Base-by-base conservation (phyloP, 53 echinoderm and acorn worm genomes). In the Echinarachnius parma region DNA sequence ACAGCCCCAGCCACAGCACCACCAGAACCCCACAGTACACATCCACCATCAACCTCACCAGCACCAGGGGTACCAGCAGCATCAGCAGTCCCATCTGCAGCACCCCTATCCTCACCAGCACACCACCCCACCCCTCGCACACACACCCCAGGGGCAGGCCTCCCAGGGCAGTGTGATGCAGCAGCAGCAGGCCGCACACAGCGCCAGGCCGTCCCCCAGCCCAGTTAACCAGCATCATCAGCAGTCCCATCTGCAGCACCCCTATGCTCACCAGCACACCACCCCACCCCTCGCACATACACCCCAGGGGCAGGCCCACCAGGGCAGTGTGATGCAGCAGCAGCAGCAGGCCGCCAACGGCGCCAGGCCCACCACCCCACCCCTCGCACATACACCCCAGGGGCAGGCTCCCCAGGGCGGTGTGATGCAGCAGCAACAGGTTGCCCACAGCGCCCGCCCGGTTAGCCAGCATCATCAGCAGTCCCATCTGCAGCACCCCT, bases 121-220 rank as follows among this genome's bases (percentile, higher is more conserved):
- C n/a, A n/a, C n/a, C n/a, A 89, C 83, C 29, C 84, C 83, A 9
- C 83, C 89, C 27, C 88, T 44, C 13, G 37, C 74, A 25, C 74
- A 72, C 57, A 56, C 74, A 55, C 74, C 55, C 24, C 74, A 72
- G 74, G 74, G 74, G 13, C 74, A 55, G 37, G n/a, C n/a, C n/a
- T n/a, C n/a, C n/a, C n/a, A n/a, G n/a, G n/a, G n/a, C n/a, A 34
- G 37, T 0, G 80, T 80, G 16, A 87, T 87, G 77, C 82, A 66
- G 46, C 83, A 77, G 59, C 86, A 67, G 24, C 81, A 46, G 24
- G 80, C 63, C 2, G 76, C 81, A 61, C 81, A 78, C 28, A 78
- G 77, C 7, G 83, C 77, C 7, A 56, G 83, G 67, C 83, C 83
- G 13, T 83, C 83, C 13, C 83, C 83, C 2, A 77, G 83, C 46